Evolutionary conservation across 23 tunicate species (phyloP), one percentile per base, ranked within the genome.

Genomic region (Halocynthia roretzi): DNA sequence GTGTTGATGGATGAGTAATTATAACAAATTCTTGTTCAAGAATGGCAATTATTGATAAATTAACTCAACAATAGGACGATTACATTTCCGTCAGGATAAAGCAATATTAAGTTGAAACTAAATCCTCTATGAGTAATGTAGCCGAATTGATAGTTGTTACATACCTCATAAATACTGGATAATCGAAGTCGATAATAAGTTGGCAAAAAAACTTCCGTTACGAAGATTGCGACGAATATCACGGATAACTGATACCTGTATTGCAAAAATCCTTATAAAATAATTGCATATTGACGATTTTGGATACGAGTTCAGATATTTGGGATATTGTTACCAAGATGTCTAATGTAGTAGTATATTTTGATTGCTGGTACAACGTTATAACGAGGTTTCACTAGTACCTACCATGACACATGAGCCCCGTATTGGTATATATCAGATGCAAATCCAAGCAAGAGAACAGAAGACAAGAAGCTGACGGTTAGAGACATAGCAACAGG

Each of bases 91-190:
- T 1, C 44, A 31, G 4, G 44, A 31, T 31, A 4, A 31, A 31
- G 44, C 44, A 31, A 31, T 31, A 31, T 31, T 31, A 4, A 1
- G 44, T 0, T 31, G 1, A 31, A 0, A 31, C 2, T 31, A 31
- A 31, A 31, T 31, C 44, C 44, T 31, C 4, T 4, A 31, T 0
- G 44, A 31, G 44, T 31, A 31, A 31, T 31, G 44, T 31, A 31
- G 44, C 44, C 44, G 44, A 31, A 31, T 31, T 31, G 44, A 31
- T 31, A n/a, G n/a, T n/a, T n/a, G n/a, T 31, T n/a, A n/a, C 19
- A 5, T 54, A 74, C 78, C 78, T 74, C 78, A 54, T 74, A 74
- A n/a, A 48, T 54, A n/a, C 78, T 74, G 12, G 78, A 74, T 54
- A 74, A 54, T 18, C 56, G 21, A 14, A 74, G 64, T 0, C 22